These are phyloP conservation scores for Melanotaenia boesemani DNA, from an alignment of 2,797 vertebrate species.

Conservation along the genomic window DNA sequence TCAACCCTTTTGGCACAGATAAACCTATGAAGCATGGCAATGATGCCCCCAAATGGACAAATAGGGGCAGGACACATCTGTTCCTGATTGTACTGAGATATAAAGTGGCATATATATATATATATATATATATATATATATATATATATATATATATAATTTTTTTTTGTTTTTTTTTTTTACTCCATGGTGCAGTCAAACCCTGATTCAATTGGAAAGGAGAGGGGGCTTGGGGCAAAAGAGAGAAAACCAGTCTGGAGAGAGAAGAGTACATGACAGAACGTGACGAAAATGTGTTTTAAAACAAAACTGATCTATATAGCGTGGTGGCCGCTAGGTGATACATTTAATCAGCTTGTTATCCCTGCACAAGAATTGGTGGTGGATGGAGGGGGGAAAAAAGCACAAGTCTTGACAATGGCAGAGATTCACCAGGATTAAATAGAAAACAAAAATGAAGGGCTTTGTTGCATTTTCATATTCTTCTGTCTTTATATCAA, in stretches of 20 bases:
- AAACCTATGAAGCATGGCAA: conserved; percentile 81
- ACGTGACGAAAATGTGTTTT: conserved; percentile 54
- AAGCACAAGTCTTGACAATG: conserved; percentile 85
- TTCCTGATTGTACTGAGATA: conserved; percentile 84
- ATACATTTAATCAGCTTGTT: conserved; percentile 87
- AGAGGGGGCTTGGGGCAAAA: conserved; percentile 73
- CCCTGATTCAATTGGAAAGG: conserved; percentile 83
- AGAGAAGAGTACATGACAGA: conserved; percentile 75
- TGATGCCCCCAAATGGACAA: conserved; percentile 80
- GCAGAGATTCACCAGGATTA: conserved; percentile 86
- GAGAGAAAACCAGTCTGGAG: conserved; percentile 78
- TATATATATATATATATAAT: too few relatives aligned
- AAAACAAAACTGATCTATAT: conserved; percentile 49
- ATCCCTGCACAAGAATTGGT: conserved; percentile 89
- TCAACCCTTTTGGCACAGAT: conserved; percentile 82
- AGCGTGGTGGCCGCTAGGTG: conserved; percentile 75
- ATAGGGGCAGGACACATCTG: conserved; percentile 76
- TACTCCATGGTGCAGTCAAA: conserved; percentile 78
- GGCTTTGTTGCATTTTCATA: conserved; percentile 80
- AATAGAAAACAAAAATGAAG: conserved; percentile 75
- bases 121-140: too few relatives aligned
- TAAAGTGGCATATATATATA: conserved; percentile 80
- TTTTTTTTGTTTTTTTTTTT: conserved; percentile 43
- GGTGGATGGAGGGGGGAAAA: conserved; percentile 84
- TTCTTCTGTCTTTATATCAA: conserved; percentile 86